Conservation (phyloP, 2,888 invertebrate genomes). For the Cheilosia urbana region DNA sequence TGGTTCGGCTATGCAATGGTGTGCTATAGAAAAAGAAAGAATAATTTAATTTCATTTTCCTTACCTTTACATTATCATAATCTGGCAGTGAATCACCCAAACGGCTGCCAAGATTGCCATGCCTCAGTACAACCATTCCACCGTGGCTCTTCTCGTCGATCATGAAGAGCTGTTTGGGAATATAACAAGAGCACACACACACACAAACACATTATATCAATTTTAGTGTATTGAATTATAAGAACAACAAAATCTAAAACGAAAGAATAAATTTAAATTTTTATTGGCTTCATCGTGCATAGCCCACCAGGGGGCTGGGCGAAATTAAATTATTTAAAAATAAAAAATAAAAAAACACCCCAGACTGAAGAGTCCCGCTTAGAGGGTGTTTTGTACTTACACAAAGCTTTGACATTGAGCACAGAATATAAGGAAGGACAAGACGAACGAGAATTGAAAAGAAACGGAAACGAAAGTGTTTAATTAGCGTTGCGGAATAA, state of each 20-base stretch:
- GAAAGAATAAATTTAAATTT: slow-evolving; percentile 29
- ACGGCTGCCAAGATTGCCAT: slow-evolving; percentile 85
- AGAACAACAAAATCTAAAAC: slow-evolving; percentile 14
- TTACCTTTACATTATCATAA: slow-evolving; percentile 89
- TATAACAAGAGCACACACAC: slow-evolving; percentile 3
- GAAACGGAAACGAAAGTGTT: slow-evolving; percentile 46
- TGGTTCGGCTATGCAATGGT: slow-evolving; percentile 8
- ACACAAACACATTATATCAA: slow-evolving; percentile 1
- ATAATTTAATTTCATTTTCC: slow-evolving; percentile 76
- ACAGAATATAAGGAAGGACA: background rate
- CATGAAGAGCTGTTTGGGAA: slow-evolving; percentile 82
- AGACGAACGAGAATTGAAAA: slow-evolving; percentile 20
- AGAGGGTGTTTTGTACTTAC: slow-evolving; percentile 59
- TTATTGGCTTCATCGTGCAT: slow-evolving; percentile 25
- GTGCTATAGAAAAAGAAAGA: background rate
- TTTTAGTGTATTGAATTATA: slow-evolving; percentile 1
- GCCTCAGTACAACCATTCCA: slow-evolving; percentile 85
- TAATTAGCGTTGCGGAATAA: slow-evolving; percentile 44
- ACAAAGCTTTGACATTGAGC: slow-evolving; percentile 54
- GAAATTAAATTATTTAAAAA: slow-evolving; percentile 39
- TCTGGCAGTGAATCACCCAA: slow-evolving; percentile 85
- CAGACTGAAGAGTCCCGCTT: slow-evolving; percentile 5
- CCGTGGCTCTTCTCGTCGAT: slow-evolving; percentile 86
- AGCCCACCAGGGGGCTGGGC: background rate
- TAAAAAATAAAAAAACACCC: slow-evolving; percentile 5